A percentile compares a stretch with the other conserved stretches of the same genome.
Evolutionary conservation across 1,140 invertebrate species (phyloP).

Genomic region (Dreissena rostriformis): DNA sequence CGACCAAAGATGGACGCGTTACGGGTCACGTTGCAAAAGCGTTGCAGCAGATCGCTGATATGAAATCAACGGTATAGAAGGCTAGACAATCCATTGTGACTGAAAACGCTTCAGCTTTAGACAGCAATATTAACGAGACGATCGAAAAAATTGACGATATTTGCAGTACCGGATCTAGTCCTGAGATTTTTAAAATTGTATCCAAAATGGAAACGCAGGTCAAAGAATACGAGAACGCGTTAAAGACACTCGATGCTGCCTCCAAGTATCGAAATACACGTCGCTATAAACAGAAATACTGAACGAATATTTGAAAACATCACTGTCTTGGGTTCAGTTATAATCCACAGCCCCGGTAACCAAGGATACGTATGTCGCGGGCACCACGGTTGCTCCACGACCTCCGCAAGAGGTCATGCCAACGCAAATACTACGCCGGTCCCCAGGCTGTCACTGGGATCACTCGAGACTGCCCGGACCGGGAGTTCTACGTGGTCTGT

Average conservation of each 20-base stretch:
- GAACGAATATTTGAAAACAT: constrained; percentile 48
- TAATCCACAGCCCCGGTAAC: constrained; percentile 19
- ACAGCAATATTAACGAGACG: constrained; percentile 60
- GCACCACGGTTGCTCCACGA: not conserved
- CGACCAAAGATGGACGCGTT: constrained; percentile 55
- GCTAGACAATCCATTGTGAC: constrained; percentile 31
- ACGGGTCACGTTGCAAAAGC: constrained; percentile 52
- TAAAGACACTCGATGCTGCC: constrained; percentile 27
- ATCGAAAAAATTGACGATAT: constrained; percentile 57
- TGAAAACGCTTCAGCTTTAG: constrained; percentile 56
- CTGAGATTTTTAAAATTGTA: constrained; percentile 60
- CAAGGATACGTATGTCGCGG: not conserved
- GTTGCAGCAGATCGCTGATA: constrained; percentile 57
- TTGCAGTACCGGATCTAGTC: constrained; percentile 42
- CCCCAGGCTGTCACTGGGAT: not conserved
- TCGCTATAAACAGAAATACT: constrained; percentile 22
- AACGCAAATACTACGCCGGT: not conserved
- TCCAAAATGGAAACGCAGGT: constrained; percentile 61
- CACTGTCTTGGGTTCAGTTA: constrained; percentile 30
- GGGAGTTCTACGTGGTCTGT: constrained; percentile 20
- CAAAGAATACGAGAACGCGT: constrained; percentile 59
- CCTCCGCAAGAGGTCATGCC: not conserved
- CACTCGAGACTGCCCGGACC: constrained; percentile 4
- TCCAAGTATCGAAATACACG: constrained; percentile 35
- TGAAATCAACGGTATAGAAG: constrained; percentile 58